phyloP scores from a whole-genome alignment of 2,113 vertebrate genomes.

The Cebidichthys violaceus region DNA sequence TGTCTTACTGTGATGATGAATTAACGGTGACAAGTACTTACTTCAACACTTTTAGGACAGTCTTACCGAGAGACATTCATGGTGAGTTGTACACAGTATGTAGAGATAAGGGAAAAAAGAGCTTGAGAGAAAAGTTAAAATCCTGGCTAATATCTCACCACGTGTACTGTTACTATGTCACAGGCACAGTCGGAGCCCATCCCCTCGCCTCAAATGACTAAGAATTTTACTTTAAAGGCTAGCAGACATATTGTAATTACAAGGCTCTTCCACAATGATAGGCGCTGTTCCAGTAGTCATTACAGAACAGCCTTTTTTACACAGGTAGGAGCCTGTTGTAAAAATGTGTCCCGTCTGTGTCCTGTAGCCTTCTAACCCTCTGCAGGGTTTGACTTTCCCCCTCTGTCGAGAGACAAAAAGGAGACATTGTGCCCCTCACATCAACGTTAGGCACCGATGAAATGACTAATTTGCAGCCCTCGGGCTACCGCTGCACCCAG shows the following conservation, averaged over 20 bases:
- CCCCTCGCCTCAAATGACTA: neutral
- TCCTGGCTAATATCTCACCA: neutral
- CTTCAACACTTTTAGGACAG: neutral
- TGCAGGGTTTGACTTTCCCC: neutral
- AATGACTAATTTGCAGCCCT: constrained; percentile 43
- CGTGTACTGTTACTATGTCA: neutral
- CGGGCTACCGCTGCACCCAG: constrained; percentile 29
- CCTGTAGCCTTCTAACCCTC: constrained; percentile 13
- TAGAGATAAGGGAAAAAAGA: neutral
- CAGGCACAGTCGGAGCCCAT: neutral
- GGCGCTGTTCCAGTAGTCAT: neutral
- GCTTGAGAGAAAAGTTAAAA: neutral
- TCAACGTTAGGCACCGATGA: constrained; percentile 33
- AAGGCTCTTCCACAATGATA: neutral
- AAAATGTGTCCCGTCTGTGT: constrained; percentile 9
- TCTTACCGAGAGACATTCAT: neutral
- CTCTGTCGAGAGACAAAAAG: constrained; percentile 32
- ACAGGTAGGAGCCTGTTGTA: constrained; percentile 9
- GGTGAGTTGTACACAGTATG: neutral
- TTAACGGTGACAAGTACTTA: neutral
- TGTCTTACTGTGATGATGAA: neutral
- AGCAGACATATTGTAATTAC: constrained; percentile 20
- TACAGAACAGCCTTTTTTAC: constrained; percentile 1
- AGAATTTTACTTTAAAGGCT: constrained; percentile 11
- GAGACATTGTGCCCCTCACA: constrained; percentile 32